Base-by-base conservation (phyloP, 2,888 invertebrate species). In the Psylliodes chrysocephalus region DNA sequence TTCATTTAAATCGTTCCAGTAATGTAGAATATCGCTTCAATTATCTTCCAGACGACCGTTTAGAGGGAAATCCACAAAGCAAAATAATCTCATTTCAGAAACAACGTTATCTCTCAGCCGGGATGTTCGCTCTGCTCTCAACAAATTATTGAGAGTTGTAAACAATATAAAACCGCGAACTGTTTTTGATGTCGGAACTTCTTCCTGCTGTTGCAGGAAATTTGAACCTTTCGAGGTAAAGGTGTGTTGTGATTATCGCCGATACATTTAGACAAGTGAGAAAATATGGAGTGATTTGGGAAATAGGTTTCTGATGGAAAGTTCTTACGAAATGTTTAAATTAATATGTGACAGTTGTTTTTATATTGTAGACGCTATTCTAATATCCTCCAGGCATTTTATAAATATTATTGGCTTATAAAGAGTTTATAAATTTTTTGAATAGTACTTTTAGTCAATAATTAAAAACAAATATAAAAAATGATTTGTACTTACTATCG, bases 51-150 rank as follows among this genome's bases (percentile, higher is more conserved):
- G 47, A 28, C 42, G 54, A 30, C 22, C 33, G n/a, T 17, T 55
- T 55, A 28, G 40, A 30, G 44, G 28, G 12, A 14, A 55, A 44
- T 55, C 19, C 55, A 15, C 55, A 55, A 55, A 55, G 55, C 55
- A 44, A 55, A 38, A 44, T 55, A 55, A 55, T 55, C 55, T 55
- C 55, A 33, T 55, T 55, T 33, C 44, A 55, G 42, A 55, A 55
- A 55, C 44, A 55, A 42, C 44, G 17, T 55, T 55, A 55, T 55
- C 44, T 44, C 6, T 10, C 42, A n/a, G n/a, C 17, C 10, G 14
- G 18, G 44, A 55, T 14, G 12, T 49, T 30, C 49, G 15, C 30
- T 17, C 7, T 17, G 2, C 30, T 28, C 28, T 49, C 28, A 7
- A 28, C 49, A 49, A 49, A 49, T 49, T 28, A 47, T 42, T 42